These are phyloP conservation scores for Eublepharis macularius DNA, from an alignment of 2,113 vertebrate species.

Conservation along the genomic window DNA sequence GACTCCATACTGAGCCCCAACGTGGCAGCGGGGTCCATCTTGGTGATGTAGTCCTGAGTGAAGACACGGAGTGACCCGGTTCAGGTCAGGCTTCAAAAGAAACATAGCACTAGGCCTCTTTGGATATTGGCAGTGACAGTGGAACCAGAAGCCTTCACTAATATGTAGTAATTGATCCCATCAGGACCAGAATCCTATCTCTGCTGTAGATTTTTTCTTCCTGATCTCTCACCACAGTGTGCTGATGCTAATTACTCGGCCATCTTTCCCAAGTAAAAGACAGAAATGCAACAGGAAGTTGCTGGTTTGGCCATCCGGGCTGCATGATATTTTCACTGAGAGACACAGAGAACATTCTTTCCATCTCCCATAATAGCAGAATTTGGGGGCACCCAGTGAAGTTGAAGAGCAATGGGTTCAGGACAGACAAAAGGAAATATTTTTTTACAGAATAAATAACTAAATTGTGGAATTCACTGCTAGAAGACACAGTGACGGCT, in stretches of 20 bases:
- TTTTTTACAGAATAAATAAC: too few relatives aligned
- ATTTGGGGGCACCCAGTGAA: too few relatives aligned
- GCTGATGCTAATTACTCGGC: neutral
- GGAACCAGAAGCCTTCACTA: neutral
- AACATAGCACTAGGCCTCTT: neutral
- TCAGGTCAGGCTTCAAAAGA: neutral
- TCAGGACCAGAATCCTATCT: too few relatives aligned
- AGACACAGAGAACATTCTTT: neutral
- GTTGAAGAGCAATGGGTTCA: neutral
- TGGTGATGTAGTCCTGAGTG: constrained; percentile 86
- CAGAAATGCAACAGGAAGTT: neutral
- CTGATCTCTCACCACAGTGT: neutral
- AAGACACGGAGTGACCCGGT: neutral
- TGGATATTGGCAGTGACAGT: neutral
- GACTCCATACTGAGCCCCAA: constrained; percentile 90
- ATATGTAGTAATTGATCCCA: too few relatives aligned
- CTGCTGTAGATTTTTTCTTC: neutral
- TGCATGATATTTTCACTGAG: neutral
- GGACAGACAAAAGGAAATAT: neutral
- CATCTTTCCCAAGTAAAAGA: neutral
- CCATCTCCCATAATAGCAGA: too few relatives aligned
- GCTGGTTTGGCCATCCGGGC: neutral
- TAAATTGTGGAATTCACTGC: too few relatives aligned
- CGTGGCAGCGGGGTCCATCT: constrained; percentile 90
- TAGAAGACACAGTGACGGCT: too few relatives aligned